A percentile compares a stretch with the other conserved stretches of the same genome.
phyloP scores from a whole-genome alignment of 2,797 vertebrate species.

The Nyctalus aviator region DNA sequence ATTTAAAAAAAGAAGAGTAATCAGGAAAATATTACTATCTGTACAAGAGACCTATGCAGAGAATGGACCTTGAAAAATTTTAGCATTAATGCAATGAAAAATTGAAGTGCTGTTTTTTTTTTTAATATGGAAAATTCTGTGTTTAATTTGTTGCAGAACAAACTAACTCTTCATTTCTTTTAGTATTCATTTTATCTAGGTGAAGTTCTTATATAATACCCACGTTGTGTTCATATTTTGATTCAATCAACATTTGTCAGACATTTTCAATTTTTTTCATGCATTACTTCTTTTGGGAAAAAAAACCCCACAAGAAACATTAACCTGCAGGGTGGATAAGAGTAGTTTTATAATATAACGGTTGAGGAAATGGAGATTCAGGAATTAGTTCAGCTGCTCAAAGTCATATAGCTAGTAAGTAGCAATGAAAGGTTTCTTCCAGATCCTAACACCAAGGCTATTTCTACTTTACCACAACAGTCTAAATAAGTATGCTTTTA shows the following conservation, averaged over 20 bases:
- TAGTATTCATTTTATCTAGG: not conserved
- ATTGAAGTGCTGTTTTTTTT: not conserved
- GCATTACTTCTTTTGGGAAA: not conserved
- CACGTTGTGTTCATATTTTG: not conserved
- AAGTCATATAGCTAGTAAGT: not conserved
- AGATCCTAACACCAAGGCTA: not conserved
- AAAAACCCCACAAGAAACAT: not conserved
- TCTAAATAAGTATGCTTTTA: not conserved
- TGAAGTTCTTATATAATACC: not conserved
- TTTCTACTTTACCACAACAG: not conserved
- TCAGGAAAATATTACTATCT: not conserved
- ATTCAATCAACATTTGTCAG: not conserved
- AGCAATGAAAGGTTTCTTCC: not conserved
- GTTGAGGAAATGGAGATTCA: not conserved
- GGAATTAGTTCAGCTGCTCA: not conserved
- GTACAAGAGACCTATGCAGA: not conserved
- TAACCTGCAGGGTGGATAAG: not conserved
- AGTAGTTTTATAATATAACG: not conserved
- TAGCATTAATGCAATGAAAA: conserved; percentile 1
- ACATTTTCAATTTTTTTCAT: not conserved
- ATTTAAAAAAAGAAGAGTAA: not conserved
- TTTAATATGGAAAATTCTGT: not conserved
- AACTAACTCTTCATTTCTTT: not conserved
- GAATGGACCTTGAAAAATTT: not conserved
- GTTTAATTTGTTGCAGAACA: not conserved